Evolutionary conservation across 2,113 vertebrate genomes (phyloP).

Genomic region (Sciurus niger): DNA sequence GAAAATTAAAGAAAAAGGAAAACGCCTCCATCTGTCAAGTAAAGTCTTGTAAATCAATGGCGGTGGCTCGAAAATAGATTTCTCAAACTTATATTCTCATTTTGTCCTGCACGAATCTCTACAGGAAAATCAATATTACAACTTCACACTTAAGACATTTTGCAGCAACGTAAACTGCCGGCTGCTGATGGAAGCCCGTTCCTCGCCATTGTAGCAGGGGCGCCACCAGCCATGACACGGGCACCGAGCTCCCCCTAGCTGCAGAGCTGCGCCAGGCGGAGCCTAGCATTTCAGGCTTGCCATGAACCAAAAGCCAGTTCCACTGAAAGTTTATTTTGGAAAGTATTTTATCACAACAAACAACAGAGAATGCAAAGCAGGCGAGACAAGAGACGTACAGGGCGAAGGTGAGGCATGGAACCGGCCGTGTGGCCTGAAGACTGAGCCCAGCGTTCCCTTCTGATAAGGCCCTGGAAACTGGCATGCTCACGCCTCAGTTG

Average conservation of each 20-base stretch:
- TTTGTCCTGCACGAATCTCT: constrained; percentile 73
- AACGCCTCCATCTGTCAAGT: constrained; percentile 48
- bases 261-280: constrained; percentile 77
- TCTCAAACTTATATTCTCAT: constrained; percentile 84
- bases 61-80: constrained; percentile 84
- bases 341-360: constrained; percentile 85
- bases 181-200: constrained; percentile 39
- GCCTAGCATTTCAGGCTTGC: constrained; percentile 65
- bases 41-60: constrained; percentile 82
- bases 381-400: constrained; percentile 71
- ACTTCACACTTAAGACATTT: constrained; percentile 82
- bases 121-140: constrained; percentile 87
- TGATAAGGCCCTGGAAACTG: constrained; percentile 39
- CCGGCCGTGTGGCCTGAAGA: not conserved
- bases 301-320: constrained; percentile 74
- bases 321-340: constrained; percentile 90
- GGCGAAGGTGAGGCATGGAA: not conserved
- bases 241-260: constrained; percentile 91
- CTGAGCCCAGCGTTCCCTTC: constrained; percentile 13
- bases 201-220: constrained; percentile 46
- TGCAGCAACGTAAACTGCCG: constrained; percentile 68
- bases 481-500: not conserved
- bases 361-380: constrained; percentile 60
- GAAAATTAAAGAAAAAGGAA: constrained; percentile 9
- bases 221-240: constrained; percentile 80